These are phyloP conservation scores for Hartigia nigra DNA, from an alignment of 2,888 invertebrate genomes.

Conservation along the genomic window DNA sequence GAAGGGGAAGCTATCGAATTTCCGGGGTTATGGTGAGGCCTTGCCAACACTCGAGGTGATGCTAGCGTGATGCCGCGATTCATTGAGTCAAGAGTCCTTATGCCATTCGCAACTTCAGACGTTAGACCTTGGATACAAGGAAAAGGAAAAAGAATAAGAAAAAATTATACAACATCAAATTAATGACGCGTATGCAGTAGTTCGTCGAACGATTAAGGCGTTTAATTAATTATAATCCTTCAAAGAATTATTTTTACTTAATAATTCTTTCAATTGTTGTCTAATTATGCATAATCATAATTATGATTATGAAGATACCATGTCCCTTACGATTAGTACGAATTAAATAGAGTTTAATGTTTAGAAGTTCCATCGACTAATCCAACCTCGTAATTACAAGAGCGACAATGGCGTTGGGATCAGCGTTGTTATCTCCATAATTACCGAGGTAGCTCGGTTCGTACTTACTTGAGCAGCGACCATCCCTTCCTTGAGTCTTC, in stretches of 20 bases:
- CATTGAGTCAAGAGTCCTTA: neutral
- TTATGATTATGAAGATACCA: too few relatives aligned
- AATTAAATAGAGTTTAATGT: neutral
- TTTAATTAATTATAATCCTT: neutral
- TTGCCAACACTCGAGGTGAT: neutral
- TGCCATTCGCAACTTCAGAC: neutral
- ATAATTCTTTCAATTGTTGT: neutral
- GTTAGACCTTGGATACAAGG: neutral
- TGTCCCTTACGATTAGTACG: neutral
- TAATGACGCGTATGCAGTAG: neutral
- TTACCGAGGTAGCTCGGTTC: neutral
- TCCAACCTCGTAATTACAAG: neutral
- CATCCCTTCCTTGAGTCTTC: constrained; percentile 78
- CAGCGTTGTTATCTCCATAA: neutral
- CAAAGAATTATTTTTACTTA: neutral
- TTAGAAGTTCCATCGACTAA: neutral
- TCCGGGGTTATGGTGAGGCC: neutral
- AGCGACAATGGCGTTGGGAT: neutral
- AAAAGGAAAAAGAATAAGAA: neutral
- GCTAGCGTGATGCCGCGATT: neutral
- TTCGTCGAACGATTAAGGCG: neutral
- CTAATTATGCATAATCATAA: neutral
- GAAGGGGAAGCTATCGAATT: neutral
- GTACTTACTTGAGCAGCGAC: constrained; percentile 80
- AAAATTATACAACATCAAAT: neutral